Conservation (phyloP, 2,888 invertebrate genomes). For the Gasteruption jaculator region DNA sequence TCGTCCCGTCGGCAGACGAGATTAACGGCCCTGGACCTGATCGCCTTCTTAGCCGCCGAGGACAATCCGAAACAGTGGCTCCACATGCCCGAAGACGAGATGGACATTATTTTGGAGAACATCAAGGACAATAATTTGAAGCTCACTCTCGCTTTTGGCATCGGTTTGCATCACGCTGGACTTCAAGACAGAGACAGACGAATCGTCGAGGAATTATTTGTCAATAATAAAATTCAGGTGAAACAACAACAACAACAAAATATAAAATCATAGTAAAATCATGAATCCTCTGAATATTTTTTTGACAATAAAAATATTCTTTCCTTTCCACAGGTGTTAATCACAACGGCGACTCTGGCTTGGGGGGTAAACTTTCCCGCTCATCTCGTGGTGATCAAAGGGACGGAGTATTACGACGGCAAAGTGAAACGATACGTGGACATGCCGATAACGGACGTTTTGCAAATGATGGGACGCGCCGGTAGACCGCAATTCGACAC, state of each 20-base stretch:
- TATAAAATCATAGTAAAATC: background rate
- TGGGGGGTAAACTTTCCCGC: conserved; percentile 99
- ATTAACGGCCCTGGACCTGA: conserved; percentile 92
- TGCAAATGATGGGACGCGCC: conserved; percentile 99
- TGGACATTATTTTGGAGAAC: conserved; percentile 67
- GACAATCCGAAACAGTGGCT: conserved; percentile 94
- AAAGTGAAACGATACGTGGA: conserved; percentile 96
- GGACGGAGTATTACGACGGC: conserved; percentile 98
- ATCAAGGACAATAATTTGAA: conserved; percentile 87
- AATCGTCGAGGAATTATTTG: conserved; percentile 89
- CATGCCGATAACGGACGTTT: conserved; percentile 98
- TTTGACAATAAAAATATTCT: background rate
- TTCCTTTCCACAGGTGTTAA: conserved; percentile 63
- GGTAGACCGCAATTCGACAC: conserved; percentile 97
- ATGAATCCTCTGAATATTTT: background rate
- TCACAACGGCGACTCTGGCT: conserved; percentile 95
- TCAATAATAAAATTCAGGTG: conserved; percentile 92
- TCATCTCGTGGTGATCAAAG: conserved; percentile 96
- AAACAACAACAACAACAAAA: background rate
- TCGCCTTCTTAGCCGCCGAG: conserved; percentile 84
- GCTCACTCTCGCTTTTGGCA: conserved; percentile 91
- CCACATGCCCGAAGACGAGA: conserved; percentile 78
- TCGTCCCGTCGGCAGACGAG: conserved; percentile 96
- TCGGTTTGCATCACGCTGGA: conserved; percentile 98
- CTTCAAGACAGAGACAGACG: conserved; percentile 88